Evolutionary conservation across 1,140 invertebrate species (phyloP).

Genomic region (Aporrectodea caliginosa): DNA sequence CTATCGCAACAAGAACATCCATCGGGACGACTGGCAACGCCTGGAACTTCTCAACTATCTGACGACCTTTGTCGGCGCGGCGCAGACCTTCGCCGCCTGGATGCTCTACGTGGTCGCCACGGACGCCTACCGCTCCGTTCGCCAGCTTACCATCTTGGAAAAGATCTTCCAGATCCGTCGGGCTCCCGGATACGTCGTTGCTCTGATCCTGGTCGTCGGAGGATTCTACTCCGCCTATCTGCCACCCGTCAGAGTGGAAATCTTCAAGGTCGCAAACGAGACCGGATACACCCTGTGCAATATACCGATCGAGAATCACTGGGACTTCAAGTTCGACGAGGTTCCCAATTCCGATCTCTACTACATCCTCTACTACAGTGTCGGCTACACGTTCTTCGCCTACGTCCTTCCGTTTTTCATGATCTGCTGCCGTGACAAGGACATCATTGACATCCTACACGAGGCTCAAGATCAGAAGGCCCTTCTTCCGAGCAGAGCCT

Average conservation of each 20-base stretch:
- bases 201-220: not conserved
- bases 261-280: not conserved
- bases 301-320: constrained; percentile 20
- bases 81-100: constrained; percentile 21
- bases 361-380: constrained; percentile 21
- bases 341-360: not conserved
- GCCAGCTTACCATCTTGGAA: not conserved
- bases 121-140: constrained; percentile 6
- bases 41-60: constrained; percentile 6
- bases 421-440: constrained; percentile 14
- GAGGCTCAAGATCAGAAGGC: not conserved
- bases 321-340: constrained; percentile 15
- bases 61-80: not conserved
- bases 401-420: constrained; percentile 10
- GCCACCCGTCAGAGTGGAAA: not conserved
- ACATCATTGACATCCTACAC: constrained; percentile 21
- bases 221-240: not conserved
- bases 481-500: not conserved
- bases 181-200: not conserved
- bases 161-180: not conserved
- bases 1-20: not conserved
- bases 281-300: not conserved
- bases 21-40: not conserved
- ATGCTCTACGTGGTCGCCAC: constrained; percentile 19
- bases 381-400: constrained; percentile 4